Percentiles rank a stretch among this genome's conserved stretches.
These are phyloP conservation scores for Apocrypta bakeri DNA, from an alignment of 1,140 invertebrate species.

Conservation along the genomic window DNA sequence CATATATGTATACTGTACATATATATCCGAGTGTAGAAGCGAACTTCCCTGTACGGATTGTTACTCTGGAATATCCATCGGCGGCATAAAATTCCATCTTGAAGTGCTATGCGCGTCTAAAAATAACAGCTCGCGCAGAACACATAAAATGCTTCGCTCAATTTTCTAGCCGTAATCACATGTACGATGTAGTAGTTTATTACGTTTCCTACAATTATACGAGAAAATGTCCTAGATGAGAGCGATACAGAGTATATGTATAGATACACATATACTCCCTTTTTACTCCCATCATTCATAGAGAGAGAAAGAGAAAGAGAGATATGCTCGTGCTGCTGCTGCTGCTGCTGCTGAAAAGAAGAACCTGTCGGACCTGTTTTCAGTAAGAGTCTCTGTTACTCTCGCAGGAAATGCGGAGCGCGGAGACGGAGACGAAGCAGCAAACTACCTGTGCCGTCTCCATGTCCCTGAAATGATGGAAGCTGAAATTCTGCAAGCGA, in stretches of 20 bases:
- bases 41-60: background rate
- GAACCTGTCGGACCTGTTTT: conserved; percentile 48
- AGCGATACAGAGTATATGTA: background rate
- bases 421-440: conserved; percentile 1
- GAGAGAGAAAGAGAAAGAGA: background rate
- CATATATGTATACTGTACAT: background rate
- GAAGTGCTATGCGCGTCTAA: background rate
- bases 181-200: background rate
- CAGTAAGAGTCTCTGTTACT: background rate
- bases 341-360: conserved; percentile 4
- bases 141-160: background rate
- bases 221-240: conserved; percentile 17
- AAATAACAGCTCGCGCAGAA: background rate
- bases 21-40: background rate
- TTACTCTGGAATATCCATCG: background rate
- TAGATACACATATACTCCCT: background rate
- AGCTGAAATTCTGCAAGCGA: background rate
- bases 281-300: conserved; percentile 25
- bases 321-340: conserved; percentile 2
- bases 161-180: background rate
- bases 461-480: conserved; percentile 10
- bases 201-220: conserved; percentile 1
- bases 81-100: background rate
- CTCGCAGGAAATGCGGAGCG: conserved; percentile 26
- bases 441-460: conserved; percentile 29